Base-by-base conservation (phyloP, 2,888 invertebrate species). In the Sialis fuliginosa region DNA sequence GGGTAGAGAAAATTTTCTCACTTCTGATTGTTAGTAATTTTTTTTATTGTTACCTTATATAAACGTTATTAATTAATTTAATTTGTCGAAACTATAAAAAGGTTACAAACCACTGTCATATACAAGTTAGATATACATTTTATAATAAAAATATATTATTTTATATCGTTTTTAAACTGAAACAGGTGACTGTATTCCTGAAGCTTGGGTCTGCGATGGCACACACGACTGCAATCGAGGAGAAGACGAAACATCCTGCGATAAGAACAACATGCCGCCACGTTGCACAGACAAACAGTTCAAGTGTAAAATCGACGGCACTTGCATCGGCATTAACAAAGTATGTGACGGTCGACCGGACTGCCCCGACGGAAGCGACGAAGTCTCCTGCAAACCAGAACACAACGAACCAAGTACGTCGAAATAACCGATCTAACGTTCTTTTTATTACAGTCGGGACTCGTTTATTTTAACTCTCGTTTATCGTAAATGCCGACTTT, bases 201-300 rank as follows among this genome's bases (percentile, higher is more conserved):
- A 70, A 46, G 60, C 73, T 0, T 76, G 74, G 71, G 67, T 77
- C 1, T 81, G 81, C 57, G 80, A 81, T 55, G 70, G 71, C 0
- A 62, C 65, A 4, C 57, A 59, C 0, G 80, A 81, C 56, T 81
- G 80, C 57, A 52, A 57, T 0, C 59, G 60, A 7, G 72, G 73
- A 9, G 79, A 79, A 53, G 83, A 84, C 56, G 83, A 83, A 60
- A 56, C 58, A 1, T 63, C 67, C 50, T 74, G 74, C 53, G 37
- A 37, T 6, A 31, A 62, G 55, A 53, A 63, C 49, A 39, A 60
- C 52, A 49, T 51, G 40, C 33, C 54, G 52, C 48, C 35, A 5
- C 54, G 58, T 45, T 69, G 72, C 51, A 55, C 59, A 3, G 54
- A 58, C 2, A 64, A 68, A 47, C 68, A 75, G 54, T 77, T 76